These are phyloP conservation scores for Papilio elwesi DNA, from an alignment of 2,888 invertebrate genomes.

Conservation along the genomic window DNA sequence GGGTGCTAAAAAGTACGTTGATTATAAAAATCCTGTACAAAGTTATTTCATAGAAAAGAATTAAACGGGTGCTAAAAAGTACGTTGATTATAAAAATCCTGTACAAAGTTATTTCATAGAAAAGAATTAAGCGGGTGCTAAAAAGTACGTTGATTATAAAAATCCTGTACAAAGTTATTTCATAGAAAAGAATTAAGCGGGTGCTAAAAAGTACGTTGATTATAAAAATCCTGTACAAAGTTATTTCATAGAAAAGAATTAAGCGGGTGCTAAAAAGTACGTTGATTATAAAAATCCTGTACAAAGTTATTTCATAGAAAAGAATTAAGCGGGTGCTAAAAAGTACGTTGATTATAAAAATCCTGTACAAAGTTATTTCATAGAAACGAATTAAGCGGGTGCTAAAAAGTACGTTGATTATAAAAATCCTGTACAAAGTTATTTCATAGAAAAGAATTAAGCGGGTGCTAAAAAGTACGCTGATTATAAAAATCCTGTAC, in stretches of 20 bases:
- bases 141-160: neutral
- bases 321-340: neutral
- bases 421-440: too few species aligned
- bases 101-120: neutral
- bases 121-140: neutral
- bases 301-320: neutral
- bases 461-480: neutral
- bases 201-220: neutral
- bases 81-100: too few species aligned
- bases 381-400: slow-evolving; percentile 1
- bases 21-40: too few species aligned
- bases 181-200: slow-evolving; percentile 6
- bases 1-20: neutral
- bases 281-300: too few species aligned
- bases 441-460: slow-evolving; percentile 4
- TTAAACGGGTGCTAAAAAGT: neutral
- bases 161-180: neutral
- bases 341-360: neutral
- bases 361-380: neutral
- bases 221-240: too few species aligned
- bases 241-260: slow-evolving; percentile 2
- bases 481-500: too few species aligned
- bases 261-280: neutral
- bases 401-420: neutral
- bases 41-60: neutral